Base-by-base conservation (phyloP, 35 echinoderm and acorn worm species). In the Lytechinus pictus region DNA sequence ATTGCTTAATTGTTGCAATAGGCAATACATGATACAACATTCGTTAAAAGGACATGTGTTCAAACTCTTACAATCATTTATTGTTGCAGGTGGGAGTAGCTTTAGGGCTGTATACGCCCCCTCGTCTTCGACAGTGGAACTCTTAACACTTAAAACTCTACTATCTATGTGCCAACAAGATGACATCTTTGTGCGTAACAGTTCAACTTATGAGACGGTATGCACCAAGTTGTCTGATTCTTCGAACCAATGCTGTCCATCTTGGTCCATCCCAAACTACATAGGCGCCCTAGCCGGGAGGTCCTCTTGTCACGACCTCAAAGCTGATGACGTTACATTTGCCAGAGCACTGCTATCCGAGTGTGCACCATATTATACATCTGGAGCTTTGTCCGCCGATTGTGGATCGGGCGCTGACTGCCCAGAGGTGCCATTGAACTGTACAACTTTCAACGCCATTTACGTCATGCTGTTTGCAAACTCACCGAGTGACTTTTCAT, bases 181-280 rank as follows among this genome's bases (percentile, higher is more conserved):
- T 54, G 92, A 93, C n/a, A 57, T 27, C 8, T 93, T 93, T 27
- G 53, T 93, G 21, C 92, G 92, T 28, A 93, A 93, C 8, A 93
- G 92, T 57, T 57, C 52, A 24, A 57, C 92, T 10, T 93, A n/a
- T 24, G 14, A 93, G 27, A 55, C 52, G 8, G 92, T 93, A 11
- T 93, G 92, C 92, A 79, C 66, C 4, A 93, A 93, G 10, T 10
- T 10, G 27, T 33, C 53, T 55, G 92, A 27, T 55, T 57, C 92
- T 28, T 27, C 27, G 11, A 57, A 24, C 10, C 10, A 54, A 55
- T 93, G 92, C 53, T 93, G 92, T 27, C 92, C 92, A 14, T 53
- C 92, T 27, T 93, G 92, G 92, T 93, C 92, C 53, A 10, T 93
- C 13, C 92, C 92, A 93, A 93, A 93, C 53, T 93, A 93, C 54